A percentile compares a stretch with the other conserved stretches of the same genome.
Evolutionary conservation across 2,888 invertebrate genomes (phyloP).

Genomic region (Idaea aversata): DNA sequence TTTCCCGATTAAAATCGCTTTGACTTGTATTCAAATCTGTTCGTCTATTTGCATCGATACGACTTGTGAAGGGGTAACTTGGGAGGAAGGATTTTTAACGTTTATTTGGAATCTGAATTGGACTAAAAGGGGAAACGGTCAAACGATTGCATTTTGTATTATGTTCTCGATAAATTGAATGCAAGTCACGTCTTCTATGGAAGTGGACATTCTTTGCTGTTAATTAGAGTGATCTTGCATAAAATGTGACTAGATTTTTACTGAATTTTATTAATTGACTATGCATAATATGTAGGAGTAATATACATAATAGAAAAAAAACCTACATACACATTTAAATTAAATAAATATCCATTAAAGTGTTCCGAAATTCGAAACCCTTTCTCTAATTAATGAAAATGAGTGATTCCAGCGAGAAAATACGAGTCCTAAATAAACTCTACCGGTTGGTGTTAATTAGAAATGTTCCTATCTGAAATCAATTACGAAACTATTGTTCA

Average conservation of each 20-base stretch:
- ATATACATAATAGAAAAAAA: too few species aligned
- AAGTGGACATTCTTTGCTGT: too few species aligned
- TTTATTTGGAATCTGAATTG: neutral
- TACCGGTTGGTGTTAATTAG: neutral
- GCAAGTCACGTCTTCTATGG: too few species aligned
- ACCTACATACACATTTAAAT: neutral
- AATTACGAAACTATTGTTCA: neutral
- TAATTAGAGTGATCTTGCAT: too few species aligned
- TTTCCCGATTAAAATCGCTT: conserved; percentile 3
- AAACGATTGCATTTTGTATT: neutral
- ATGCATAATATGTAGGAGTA: too few species aligned
- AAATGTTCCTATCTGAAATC: neutral
- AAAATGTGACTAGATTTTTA: too few species aligned
- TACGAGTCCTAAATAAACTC: neutral
- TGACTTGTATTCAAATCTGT: conserved; percentile 4
- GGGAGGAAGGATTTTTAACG: neutral
- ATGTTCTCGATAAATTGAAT: too few species aligned
- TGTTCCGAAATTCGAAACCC: neutral
- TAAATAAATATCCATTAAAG: neutral
- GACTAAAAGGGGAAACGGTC: neutral
- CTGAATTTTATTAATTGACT: too few species aligned
- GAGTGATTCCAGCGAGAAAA: neutral
- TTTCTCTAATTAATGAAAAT: neutral
- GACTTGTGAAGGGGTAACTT: conserved; percentile 6
- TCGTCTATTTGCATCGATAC: neutral